A percentile compares a stretch with the other conserved stretches of the same genome.
Evolutionary conservation across 2,888 invertebrate species (phyloP).

Genomic region (Druceiella hillmani): DNA sequence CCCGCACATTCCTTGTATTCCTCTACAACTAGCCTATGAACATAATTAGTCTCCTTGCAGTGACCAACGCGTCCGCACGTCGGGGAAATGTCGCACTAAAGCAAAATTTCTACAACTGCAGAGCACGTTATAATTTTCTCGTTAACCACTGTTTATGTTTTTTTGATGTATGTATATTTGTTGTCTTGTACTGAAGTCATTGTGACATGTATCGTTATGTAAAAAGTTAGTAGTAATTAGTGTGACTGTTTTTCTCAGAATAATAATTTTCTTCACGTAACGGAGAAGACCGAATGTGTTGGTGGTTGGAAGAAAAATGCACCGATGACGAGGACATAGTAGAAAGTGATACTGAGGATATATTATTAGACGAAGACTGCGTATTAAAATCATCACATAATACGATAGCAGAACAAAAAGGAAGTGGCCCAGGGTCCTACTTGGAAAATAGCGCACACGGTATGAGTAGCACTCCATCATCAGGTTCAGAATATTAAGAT

Average conservation of each 20-base stretch:
- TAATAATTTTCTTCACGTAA: constrained; percentile 2
- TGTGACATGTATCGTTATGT: constrained; percentile 1
- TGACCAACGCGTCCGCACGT: constrained; percentile 1
- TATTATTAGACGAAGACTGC: constrained; percentile 1
- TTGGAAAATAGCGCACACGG: constrained; percentile 6
- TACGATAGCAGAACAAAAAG: constrained; percentile 7
- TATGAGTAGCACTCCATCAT: constrained; percentile 2
- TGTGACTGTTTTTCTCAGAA: constrained; percentile 4
- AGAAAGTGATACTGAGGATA: no score
- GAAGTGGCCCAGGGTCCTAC: constrained; percentile 7
- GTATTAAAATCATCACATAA: constrained; percentile 5
- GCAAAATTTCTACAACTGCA: constrained; percentile 23
- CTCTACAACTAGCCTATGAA: no score
- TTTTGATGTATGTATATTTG: constrained; percentile 7
- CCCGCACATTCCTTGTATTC: no score
- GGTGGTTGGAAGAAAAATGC: no score
- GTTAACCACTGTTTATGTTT: constrained; percentile 1
- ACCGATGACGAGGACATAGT: no score
- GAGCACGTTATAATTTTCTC: constrained; percentile 46
- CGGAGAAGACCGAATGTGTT: background rate
- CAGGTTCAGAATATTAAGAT: constrained; percentile 5
- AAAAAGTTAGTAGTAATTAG: constrained; percentile 5
- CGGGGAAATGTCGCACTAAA: background rate
- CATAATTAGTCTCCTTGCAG: no score
- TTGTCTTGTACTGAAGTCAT: constrained; percentile 3